Evolutionary conservation across 37 sponge, comb jelly and placozoan species (phyloP).

Genomic region (Ianthella basta): DNA sequence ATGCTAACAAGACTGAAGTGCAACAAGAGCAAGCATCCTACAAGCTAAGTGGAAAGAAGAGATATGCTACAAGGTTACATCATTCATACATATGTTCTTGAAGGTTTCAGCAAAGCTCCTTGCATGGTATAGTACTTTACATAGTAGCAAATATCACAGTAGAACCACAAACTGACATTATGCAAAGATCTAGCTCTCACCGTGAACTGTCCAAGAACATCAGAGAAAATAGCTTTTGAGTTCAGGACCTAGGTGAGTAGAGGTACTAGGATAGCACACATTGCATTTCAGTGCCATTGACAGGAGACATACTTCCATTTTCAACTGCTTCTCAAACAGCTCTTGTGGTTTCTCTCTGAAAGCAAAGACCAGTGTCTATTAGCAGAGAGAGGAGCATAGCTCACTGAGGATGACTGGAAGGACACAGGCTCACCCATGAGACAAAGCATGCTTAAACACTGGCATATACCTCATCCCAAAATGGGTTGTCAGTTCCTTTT

Average conservation of each 20-base stretch:
- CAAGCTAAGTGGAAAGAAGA: no score
- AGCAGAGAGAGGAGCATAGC: background rate
- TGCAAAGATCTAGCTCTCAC: conserved; percentile 24
- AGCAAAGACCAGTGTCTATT: conserved; percentile 84
- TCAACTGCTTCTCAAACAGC: conserved; percentile 84
- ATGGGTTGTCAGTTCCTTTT: conserved; percentile 89
- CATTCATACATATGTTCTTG: no score
- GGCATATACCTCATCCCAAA: conserved; percentile 81
- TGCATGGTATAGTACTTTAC: no score
- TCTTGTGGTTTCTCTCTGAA: conserved; percentile 77
- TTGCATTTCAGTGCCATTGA: background rate
- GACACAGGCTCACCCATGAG: no score
- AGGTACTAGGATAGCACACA: background rate
- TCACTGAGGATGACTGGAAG: no score
- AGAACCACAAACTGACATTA: no score
- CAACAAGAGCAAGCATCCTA: no score
- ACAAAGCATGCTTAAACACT: background rate
- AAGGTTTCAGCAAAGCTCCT: no score
- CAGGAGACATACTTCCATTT: conserved; percentile 58
- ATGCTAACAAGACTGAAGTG: no score
- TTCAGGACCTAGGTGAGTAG: conserved; percentile 50
- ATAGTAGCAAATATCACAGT: no score
- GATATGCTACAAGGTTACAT: no score
- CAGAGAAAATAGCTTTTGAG: conserved; percentile 75
- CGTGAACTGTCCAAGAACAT: conserved; percentile 96